phyloP scores from a whole-genome alignment of 1,140 invertebrate genomes.

The Pantala flavescens region DNA sequence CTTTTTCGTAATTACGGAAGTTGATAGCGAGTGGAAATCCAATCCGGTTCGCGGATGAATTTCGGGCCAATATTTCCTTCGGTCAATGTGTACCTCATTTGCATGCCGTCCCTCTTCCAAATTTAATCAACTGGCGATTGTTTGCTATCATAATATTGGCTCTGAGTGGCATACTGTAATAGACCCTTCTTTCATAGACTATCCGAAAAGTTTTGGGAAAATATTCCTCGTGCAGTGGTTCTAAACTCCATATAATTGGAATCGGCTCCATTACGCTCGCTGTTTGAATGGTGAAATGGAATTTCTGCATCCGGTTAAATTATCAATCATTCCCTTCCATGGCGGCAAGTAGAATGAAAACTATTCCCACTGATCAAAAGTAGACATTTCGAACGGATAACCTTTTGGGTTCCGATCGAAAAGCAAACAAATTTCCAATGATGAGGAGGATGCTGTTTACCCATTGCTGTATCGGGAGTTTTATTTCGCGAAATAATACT shows the following conservation, averaged over 20 bases:
- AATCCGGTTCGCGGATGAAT: no score
- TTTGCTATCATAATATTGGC: neutral
- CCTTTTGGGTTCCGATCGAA: neutral
- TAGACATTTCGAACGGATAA: neutral
- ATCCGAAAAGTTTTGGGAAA: no score
- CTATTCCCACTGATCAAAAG: neutral
- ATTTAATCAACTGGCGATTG: neutral
- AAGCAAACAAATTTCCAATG: neutral
- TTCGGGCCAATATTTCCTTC: neutral
- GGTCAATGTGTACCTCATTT: neutral
- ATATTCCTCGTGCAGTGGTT: no score
- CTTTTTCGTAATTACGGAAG: no score
- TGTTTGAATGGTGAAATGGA: conserved; percentile 2
- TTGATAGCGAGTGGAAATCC: no score
- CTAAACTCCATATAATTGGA: neutral
- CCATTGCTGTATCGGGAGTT: neutral
- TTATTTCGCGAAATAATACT: neutral
- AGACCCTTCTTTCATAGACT: no score
- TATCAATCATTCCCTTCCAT: neutral
- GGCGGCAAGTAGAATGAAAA: neutral
- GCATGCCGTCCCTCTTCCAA: neutral
- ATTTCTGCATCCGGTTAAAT: neutral
- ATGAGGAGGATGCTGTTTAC: neutral
- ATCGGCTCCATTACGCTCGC: neutral
- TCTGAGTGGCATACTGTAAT: neutral